These are phyloP conservation scores for Aleiodes alternator DNA, from an alignment of 2,888 invertebrate species.

Conservation along the genomic window DNA sequence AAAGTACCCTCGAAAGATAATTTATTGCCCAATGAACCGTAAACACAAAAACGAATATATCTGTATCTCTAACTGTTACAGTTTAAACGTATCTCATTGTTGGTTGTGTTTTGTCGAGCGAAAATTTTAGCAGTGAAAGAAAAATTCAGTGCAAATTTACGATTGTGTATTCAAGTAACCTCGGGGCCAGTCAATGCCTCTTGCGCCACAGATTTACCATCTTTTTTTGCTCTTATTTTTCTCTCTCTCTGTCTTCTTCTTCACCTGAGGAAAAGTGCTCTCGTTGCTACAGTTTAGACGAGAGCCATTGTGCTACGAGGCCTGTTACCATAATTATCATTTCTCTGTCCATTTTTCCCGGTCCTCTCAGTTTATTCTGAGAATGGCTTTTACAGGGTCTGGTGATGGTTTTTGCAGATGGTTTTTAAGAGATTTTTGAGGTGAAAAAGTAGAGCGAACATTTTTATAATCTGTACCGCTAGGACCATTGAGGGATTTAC, in stretches of 20 bases:
- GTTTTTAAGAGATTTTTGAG: neutral
- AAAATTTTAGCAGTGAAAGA: conserved; percentile 46
- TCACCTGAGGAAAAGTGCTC: conserved; percentile 30
- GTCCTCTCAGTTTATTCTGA: neutral
- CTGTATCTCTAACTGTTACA: conserved; percentile 69
- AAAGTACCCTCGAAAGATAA: conserved; percentile 61
- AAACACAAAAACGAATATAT: conserved; percentile 57
- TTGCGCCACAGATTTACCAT: conserved; percentile 27
- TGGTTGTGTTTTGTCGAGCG: conserved; percentile 49
- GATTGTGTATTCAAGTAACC: conserved; percentile 51
- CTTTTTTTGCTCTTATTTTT: conserved; percentile 45
- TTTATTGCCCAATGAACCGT: conserved; percentile 65
- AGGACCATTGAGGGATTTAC: conserved; percentile 41
- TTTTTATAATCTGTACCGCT: conserved; percentile 48
- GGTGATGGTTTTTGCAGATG: neutral
- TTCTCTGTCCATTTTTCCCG: conserved; percentile 9
- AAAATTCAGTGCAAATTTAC: conserved; percentile 61
- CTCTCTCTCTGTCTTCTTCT: neutral
- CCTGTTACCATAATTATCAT: conserved; percentile 49
- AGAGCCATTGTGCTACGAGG: conserved; percentile 54
- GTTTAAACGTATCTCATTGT: conserved; percentile 63
- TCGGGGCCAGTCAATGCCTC: conserved; percentile 33
- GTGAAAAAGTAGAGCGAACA: conserved; percentile 52
- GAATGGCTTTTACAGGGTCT: too few species aligned
- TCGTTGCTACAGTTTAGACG: conserved; percentile 62